phyloP scores from a whole-genome alignment of 2,888 invertebrate species.

The Orthosia gracilis region DNA sequence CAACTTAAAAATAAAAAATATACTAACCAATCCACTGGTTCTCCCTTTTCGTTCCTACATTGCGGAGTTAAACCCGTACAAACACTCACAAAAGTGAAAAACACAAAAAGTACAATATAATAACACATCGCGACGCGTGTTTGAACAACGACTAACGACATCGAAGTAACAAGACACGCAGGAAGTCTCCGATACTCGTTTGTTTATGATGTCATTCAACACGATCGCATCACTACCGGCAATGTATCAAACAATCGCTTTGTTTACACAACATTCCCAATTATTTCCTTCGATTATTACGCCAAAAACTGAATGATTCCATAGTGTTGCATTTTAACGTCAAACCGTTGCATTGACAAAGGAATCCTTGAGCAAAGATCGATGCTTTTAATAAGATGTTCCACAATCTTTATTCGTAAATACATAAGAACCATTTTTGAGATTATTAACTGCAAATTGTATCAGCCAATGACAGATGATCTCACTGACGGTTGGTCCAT shows the following conservation, averaged over 20 bases:
- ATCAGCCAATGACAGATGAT: constrained; percentile 52
- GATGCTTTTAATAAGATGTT: background rate
- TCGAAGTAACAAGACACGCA: constrained; percentile 79
- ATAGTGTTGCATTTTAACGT: constrained; percentile 40
- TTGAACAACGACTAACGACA: constrained; percentile 66
- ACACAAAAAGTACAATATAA: constrained; percentile 70
- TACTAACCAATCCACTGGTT: constrained; percentile 93
- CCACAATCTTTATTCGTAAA: constrained; percentile 51
- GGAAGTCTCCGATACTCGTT: constrained; percentile 76
- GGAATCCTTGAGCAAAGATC: constrained; percentile 58
- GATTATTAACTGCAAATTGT: constrained; percentile 12
- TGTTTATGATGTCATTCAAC: constrained; percentile 80
- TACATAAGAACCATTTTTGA: constrained; percentile 47
- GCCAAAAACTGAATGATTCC: constrained; percentile 55
- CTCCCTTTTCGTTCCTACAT: constrained; percentile 92
- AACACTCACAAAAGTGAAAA: constrained; percentile 73
- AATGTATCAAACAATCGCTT: constrained; percentile 79
- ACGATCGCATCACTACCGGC: constrained; percentile 66
- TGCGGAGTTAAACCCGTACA: constrained; percentile 82
- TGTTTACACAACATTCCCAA: constrained; percentile 80
- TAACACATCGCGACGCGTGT: constrained; percentile 77
- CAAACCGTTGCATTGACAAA: constrained; percentile 65
- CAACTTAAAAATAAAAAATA: constrained; percentile 19
- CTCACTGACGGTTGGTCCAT: constrained; percentile 43
- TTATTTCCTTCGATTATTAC: constrained; percentile 70